Percentiles rank a stretch among this genome's conserved stretches.
These are phyloP conservation scores for Beris morrisii DNA, from an alignment of 2,888 invertebrate genomes.

Conservation along the genomic window DNA sequence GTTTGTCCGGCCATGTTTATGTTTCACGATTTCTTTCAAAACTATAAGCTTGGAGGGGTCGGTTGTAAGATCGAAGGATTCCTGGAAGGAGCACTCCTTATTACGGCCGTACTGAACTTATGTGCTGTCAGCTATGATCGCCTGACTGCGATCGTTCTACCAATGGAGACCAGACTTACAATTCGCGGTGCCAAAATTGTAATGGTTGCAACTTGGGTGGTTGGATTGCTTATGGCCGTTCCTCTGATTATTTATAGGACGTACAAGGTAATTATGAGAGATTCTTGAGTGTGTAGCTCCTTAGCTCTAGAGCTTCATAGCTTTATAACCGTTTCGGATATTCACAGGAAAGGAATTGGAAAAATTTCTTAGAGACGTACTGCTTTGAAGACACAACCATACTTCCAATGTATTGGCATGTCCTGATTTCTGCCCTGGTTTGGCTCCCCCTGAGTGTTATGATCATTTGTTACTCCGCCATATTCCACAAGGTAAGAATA, in stretches of 20 bases:
- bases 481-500: constrained; percentile 64
- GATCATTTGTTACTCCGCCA: constrained; percentile 72
- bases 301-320: background rate
- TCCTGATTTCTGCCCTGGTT: constrained; percentile 72
- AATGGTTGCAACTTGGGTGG: constrained; percentile 68
- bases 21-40: constrained; percentile 74
- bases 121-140: constrained; percentile 81
- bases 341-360: constrained; percentile 70
- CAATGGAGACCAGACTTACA: constrained; percentile 70
- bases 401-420: constrained; percentile 76
- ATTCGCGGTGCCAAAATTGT: constrained; percentile 66
- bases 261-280: constrained; percentile 59
- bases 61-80: constrained; percentile 80
- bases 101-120: constrained; percentile 77
- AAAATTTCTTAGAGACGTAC: constrained; percentile 72
- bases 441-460: constrained; percentile 77
- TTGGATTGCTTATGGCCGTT: constrained; percentile 64
- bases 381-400: constrained; percentile 70
- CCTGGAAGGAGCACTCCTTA: constrained; percentile 70
- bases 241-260: constrained; percentile 67
- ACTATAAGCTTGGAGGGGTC: constrained; percentile 70
- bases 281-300: background rate
- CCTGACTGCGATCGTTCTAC: constrained; percentile 76
- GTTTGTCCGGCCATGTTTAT: constrained; percentile 78
- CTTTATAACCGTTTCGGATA: background rate